A percentile compares a stretch with the other conserved stretches of the same genome.
phyloP scores from a whole-genome alignment of 2,888 invertebrate species.

The Boloria euphrosyne region DNA sequence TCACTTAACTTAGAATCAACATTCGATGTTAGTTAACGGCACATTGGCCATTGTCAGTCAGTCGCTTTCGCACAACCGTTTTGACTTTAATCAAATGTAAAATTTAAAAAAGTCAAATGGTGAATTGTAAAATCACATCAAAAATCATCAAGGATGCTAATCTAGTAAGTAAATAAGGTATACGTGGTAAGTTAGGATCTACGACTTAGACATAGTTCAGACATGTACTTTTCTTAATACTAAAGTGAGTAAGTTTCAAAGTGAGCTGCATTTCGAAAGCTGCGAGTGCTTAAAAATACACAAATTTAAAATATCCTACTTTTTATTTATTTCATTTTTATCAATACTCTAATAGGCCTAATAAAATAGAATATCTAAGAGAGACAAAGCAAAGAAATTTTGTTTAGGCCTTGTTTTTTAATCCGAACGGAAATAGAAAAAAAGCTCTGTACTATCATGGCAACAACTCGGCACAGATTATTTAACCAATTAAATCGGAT shows the following conservation, averaged over 20 bases:
- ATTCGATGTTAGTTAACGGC: neutral
- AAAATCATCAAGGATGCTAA: slow-evolving; percentile 53
- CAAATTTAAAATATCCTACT: no score
- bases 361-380: no score
- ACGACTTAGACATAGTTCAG: slow-evolving; percentile 80
- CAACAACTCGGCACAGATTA: no score
- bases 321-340: no score
- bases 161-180: slow-evolving; percentile 67
- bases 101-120: slow-evolving; percentile 33
- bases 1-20: neutral
- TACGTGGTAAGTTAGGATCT: slow-evolving; percentile 50
- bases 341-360: no score
- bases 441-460: no score
- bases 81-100: slow-evolving; percentile 17
- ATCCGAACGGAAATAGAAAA: no score
- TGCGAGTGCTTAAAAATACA: neutral
- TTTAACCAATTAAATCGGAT: no score
- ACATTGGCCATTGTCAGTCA: slow-evolving; percentile 1
- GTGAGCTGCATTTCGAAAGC: slow-evolving; percentile 20
- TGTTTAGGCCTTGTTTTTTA: no score
- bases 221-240: slow-evolving; percentile 80
- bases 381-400: no score
- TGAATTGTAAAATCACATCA: slow-evolving; percentile 48
- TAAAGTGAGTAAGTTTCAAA: slow-evolving; percentile 49
- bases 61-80: slow-evolving; percentile 12